A percentile compares a stretch with the other conserved stretches of the same genome.
phyloP scores from a whole-genome alignment of 2,888 invertebrate species.

The Anarsia innoxiella region DNA sequence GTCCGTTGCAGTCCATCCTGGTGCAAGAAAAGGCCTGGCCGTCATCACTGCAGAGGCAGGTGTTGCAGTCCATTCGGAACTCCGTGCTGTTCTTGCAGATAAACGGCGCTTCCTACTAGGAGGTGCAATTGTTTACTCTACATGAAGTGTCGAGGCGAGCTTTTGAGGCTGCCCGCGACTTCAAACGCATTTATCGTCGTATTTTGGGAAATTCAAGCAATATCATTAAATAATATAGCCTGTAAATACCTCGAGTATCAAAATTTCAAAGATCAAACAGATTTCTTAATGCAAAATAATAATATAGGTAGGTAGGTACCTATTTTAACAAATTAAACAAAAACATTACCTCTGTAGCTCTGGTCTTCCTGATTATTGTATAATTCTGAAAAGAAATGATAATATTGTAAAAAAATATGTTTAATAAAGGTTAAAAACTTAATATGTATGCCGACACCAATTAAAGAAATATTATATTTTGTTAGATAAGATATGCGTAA shows the following conservation, averaged over 20 bases:
- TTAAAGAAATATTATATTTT: not conserved
- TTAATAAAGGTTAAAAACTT: not conserved
- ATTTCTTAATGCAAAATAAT: not conserved
- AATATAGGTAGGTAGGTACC: too few relatives aligned
- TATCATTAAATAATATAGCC: too few relatives aligned
- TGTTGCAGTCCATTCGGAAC: constrained; percentile 69
- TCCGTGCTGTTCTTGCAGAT: constrained; percentile 55
- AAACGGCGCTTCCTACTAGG: constrained; percentile 49
- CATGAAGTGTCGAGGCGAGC: too few relatives aligned
- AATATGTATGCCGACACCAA: not conserved
- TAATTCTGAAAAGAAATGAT: constrained; percentile 35
- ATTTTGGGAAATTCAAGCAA: too few relatives aligned
- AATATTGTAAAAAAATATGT: not conserved
- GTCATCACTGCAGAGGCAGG: constrained; percentile 59
- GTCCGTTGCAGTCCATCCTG: constrained; percentile 54
- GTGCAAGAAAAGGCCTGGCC: constrained; percentile 66
- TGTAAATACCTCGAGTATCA: too few relatives aligned
- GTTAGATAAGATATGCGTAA: too few relatives aligned
- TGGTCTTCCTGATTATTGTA: constrained; percentile 33
- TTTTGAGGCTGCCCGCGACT: too few relatives aligned
- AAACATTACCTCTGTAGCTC: constrained; percentile 34
- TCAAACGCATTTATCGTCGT: too few relatives aligned
- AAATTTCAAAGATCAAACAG: too few relatives aligned
- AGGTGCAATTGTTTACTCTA: too few relatives aligned
- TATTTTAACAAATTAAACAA: too few relatives aligned